Percentiles rank a stretch among this genome's conserved stretches.
Evolutionary conservation across 1,140 invertebrate genomes (phyloP).

Genomic region (Drosophila kohkoa): DNA sequence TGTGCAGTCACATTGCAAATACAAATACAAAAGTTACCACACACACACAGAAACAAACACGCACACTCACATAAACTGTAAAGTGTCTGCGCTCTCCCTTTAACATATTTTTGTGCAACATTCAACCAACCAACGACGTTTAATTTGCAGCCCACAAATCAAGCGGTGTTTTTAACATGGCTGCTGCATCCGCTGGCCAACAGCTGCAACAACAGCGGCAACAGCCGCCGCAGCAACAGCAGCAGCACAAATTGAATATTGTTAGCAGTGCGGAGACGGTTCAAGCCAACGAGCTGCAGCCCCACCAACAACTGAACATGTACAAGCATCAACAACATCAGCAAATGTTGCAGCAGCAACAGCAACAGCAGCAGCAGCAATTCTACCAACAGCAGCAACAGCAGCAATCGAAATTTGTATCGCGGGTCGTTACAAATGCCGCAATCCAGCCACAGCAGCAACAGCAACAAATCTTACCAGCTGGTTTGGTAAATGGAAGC

Average conservation of each 20-base stretch:
- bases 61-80: neutral
- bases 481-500: conserved; percentile 77
- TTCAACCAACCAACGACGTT: neutral
- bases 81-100: conserved; percentile 13
- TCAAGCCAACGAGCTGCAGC: conserved; percentile 58
- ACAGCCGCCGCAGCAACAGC: conserved; percentile 71
- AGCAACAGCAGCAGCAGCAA: conserved; percentile 65
- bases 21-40: neutral
- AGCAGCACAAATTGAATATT: conserved; percentile 75
- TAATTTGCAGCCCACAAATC: conserved; percentile 61
- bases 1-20: conserved; percentile 1
- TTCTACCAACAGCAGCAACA: conserved; percentile 71
- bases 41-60: neutral
- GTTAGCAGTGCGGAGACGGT: conserved; percentile 64
- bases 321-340: conserved; percentile 63
- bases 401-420: conserved; percentile 75
- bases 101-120: neutral
- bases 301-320: conserved; percentile 58
- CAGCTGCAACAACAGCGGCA: conserved; percentile 71
- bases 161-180: conserved; percentile 73
- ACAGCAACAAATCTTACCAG: conserved; percentile 69
- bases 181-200: conserved; percentile 81
- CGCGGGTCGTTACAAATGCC: conserved; percentile 79
- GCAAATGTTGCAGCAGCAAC: conserved; percentile 64
- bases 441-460: conserved; percentile 62